Evolutionary conservation across 2,113 vertebrate species (phyloP).

Genomic region (Alosa alosa): DNA sequence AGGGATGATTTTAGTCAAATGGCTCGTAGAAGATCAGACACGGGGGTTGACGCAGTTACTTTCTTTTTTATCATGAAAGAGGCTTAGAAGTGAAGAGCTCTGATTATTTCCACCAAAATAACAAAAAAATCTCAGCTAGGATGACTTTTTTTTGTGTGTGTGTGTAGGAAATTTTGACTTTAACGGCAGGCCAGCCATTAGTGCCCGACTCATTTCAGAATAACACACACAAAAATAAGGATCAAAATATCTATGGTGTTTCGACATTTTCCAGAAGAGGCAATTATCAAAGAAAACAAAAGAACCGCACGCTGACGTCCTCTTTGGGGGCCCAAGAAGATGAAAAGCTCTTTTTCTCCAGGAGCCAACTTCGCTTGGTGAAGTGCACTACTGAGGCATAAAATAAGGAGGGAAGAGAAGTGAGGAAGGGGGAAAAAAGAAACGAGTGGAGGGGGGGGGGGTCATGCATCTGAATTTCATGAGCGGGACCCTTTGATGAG

Average conservation of each 20-base stretch:
- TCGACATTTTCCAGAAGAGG: background rate
- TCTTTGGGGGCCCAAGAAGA: background rate
- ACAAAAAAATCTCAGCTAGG: background rate
- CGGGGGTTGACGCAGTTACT: background rate
- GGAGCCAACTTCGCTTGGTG: background rate
- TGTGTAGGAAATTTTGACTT: background rate
- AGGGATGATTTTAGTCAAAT: background rate
- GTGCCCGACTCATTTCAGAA: background rate
- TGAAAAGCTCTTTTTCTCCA: slow-evolving; percentile 9
- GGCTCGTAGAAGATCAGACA: background rate
- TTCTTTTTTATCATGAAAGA: background rate
- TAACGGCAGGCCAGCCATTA: background rate
- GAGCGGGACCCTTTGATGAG: slow-evolving; percentile 33
- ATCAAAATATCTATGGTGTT: background rate
- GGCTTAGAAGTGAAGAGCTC: background rate
- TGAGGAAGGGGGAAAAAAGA: background rate
- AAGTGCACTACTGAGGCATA: background rate
- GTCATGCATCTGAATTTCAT: slow-evolving; percentile 30
- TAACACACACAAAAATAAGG: background rate
- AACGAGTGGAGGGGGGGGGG: background rate
- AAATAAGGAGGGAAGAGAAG: background rate
- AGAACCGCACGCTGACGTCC: background rate
- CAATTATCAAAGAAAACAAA: slow-evolving; percentile 6
- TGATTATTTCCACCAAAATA: background rate
- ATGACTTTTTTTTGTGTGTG: background rate